Evolutionary conservation across 2,113 vertebrate genomes (phyloP).

Genomic region (Rhombomys opimus): DNA sequence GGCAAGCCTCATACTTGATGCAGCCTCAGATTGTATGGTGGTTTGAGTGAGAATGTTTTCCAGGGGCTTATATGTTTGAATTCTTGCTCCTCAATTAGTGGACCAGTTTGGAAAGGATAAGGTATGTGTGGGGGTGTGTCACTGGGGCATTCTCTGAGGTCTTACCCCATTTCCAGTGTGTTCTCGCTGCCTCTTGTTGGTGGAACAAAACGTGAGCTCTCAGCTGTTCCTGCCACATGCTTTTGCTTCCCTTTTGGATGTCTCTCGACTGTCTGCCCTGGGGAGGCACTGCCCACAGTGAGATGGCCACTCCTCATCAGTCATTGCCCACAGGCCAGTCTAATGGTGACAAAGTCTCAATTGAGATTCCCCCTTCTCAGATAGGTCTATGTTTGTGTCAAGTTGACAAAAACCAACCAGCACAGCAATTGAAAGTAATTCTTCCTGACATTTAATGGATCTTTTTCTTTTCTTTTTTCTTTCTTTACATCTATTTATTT

Average conservation of each 20-base stretch:
- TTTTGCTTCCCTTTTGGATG: not conserved
- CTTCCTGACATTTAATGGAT: not conserved
- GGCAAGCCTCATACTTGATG: not conserved
- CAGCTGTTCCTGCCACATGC: not conserved
- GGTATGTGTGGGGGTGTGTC: not conserved
- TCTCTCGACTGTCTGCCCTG: not conserved
- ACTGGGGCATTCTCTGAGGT: not conserved
- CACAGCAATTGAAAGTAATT: not conserved
- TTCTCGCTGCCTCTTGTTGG: not conserved
- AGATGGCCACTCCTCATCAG: not conserved
- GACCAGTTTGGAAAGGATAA: not conserved
- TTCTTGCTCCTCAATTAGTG: not conserved
- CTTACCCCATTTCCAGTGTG: not conserved
- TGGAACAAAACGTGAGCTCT: not conserved
- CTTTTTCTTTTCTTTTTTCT: no score
- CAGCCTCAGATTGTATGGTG: not conserved
- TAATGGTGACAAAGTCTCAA: not conserved
- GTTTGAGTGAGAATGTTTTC: not conserved
- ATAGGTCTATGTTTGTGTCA: not conserved
- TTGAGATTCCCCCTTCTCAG: not conserved
- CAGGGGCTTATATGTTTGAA: not conserved
- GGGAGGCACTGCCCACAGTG: not conserved
- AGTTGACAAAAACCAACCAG: not conserved
- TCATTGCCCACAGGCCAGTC: not conserved
- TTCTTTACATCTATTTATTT: no score